Evolutionary conservation across 2,113 vertebrate genomes (phyloP).

Genomic region (Percopsis transmontana): DNA sequence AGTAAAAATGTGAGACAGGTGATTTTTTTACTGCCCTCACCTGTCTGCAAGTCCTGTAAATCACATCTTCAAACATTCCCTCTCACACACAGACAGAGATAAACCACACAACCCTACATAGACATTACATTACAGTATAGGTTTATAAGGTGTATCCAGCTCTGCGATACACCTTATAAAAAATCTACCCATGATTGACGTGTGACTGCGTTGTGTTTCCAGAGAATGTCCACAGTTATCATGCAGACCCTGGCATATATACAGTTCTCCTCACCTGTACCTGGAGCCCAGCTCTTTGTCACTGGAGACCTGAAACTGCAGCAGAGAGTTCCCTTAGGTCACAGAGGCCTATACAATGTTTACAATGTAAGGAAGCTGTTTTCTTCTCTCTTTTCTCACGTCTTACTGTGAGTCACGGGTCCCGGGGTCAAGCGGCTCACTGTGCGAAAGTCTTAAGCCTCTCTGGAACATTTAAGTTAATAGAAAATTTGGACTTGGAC

Average conservation of each 20-base stretch:
- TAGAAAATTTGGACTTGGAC: too few relatives aligned
- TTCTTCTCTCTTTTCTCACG: not conserved
- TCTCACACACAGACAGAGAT: too few relatives aligned
- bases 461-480: not conserved
- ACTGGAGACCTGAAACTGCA: conserved; percentile 89
- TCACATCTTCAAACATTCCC: too few relatives aligned
- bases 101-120: too few relatives aligned
- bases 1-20: too few relatives aligned
- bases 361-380: conserved; percentile 85
- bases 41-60: too few relatives aligned
- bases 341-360: conserved; percentile 81
- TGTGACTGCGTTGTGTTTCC: conserved; percentile 20
- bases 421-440: too few relatives aligned
- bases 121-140: too few relatives aligned
- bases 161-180: too few relatives aligned
- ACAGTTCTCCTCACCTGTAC: conserved; percentile 85
- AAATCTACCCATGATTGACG: not conserved
- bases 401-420: not conserved
- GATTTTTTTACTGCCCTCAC: too few relatives aligned
- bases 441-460: too few relatives aligned
- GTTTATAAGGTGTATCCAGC: too few relatives aligned
- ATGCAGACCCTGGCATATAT: conserved; percentile 94
- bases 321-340: conserved; percentile 85
- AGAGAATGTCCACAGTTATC: conserved; percentile 91
- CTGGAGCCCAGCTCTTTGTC: conserved; percentile 83